These are phyloP conservation scores for Homarus americanus DNA, from an alignment of 1,140 invertebrate genomes.

Conservation along the genomic window DNA sequence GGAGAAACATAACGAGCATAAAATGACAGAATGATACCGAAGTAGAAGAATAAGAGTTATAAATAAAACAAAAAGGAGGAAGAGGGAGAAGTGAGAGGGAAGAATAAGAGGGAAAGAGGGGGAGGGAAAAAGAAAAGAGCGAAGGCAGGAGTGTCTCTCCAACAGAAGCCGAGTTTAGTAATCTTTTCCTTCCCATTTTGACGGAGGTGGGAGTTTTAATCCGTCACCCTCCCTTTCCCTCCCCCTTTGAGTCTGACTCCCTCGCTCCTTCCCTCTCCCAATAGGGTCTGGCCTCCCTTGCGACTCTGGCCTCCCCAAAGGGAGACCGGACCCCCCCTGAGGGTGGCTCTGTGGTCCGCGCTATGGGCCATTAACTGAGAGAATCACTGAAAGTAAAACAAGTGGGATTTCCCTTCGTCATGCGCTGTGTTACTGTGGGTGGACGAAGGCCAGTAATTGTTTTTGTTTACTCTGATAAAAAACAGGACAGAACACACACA, in stretches of 20 bases:
- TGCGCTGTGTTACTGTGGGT: not conserved
- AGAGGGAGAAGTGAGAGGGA: too few species aligned
- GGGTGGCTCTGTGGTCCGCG: not conserved
- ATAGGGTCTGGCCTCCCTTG: not conserved
- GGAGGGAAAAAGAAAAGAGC: not conserved
- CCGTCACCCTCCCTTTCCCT: not conserved
- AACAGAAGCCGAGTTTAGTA: not conserved
- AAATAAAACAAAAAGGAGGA: too few species aligned
- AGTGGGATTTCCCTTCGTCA: constrained; percentile 28
- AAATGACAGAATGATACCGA: too few species aligned
- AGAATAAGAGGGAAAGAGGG: not conserved
- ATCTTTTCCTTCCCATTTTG: not conserved
- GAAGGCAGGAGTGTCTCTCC: not conserved
- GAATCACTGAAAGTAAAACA: constrained; percentile 45
- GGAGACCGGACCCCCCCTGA: not conserved
- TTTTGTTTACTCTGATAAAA: too few species aligned
- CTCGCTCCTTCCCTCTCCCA: too few species aligned
- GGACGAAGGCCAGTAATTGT: too few species aligned
- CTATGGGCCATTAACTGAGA: constrained; percentile 12
- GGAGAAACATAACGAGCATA: too few species aligned
- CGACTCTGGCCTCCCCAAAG: not conserved
- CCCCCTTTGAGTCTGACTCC: not conserved
- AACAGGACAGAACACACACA: too few species aligned
- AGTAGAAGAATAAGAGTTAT: too few species aligned
- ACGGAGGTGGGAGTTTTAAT: not conserved